These are phyloP conservation scores for Tachypleus tridentatus DNA, from an alignment of 1,140 invertebrate genomes.

Conservation along the genomic window DNA sequence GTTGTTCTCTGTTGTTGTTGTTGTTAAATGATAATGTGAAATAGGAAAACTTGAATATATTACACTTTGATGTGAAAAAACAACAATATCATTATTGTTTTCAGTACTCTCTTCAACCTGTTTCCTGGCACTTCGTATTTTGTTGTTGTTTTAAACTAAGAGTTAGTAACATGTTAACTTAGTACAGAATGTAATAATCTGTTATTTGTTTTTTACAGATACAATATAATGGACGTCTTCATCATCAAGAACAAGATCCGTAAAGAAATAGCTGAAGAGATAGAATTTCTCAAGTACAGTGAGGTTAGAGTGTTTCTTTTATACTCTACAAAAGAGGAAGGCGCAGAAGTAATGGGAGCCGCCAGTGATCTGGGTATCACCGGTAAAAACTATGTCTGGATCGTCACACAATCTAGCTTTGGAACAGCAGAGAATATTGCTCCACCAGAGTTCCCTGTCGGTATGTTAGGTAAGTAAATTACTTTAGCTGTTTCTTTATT, in stretches of 20 bases:
- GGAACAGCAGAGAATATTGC: constrained; percentile 46
- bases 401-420: constrained; percentile 89
- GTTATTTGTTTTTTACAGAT: constrained; percentile 10
- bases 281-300: constrained; percentile 60
- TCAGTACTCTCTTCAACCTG: too few relatives aligned
- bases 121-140: too few relatives aligned
- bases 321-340: constrained; percentile 78
- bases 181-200: too few relatives aligned
- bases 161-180: too few relatives aligned
- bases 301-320: constrained; percentile 88
- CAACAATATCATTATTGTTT: too few relatives aligned
- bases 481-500: too few relatives aligned
- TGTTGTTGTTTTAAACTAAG: too few relatives aligned
- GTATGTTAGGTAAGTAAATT: constrained; percentile 68
- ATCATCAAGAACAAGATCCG: constrained; percentile 14
- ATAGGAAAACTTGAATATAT: too few relatives aligned
- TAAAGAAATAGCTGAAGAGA: constrained; percentile 14
- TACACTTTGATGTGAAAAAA: too few relatives aligned
- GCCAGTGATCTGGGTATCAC: constrained; percentile 75
- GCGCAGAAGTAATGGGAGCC: constrained; percentile 62
- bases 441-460: constrained; percentile 74
- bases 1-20: too few relatives aligned
- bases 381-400: constrained; percentile 91
- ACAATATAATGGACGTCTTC: constrained; percentile 21
- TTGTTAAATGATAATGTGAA: too few relatives aligned